These are phyloP conservation scores for Eumacrocentrus americanus DNA, from an alignment of 2,888 invertebrate genomes.

Conservation along the genomic window DNA sequence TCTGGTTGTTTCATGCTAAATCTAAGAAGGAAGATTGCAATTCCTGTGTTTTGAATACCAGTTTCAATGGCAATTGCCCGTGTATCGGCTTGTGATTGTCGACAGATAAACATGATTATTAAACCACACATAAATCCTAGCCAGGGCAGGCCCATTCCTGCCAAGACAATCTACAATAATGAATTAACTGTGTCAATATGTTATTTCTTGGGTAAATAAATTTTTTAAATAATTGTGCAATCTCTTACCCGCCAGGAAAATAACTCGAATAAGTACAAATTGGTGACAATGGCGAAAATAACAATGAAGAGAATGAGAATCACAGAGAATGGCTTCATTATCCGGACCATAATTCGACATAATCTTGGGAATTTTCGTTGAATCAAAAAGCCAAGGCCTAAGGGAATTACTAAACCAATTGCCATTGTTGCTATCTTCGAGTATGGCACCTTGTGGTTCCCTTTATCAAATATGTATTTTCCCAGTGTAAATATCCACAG, in stretches of 20 bases:
- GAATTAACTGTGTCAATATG: too few species aligned
- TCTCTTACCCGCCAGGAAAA: constrained; percentile 83
- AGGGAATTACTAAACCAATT: constrained; percentile 77
- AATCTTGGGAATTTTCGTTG: constrained; percentile 74
- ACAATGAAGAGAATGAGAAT: constrained; percentile 82
- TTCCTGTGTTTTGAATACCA: constrained; percentile 92
- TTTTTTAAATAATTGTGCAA: constrained; percentile 3
- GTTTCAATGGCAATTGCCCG: constrained; percentile 93
- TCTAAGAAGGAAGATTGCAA: constrained; percentile 85
- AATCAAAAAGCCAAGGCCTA: constrained; percentile 71
- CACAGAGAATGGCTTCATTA: constrained; percentile 84
- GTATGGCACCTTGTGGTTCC: constrained; percentile 79
- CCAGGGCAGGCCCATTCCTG: constrained; percentile 83
- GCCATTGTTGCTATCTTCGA: constrained; percentile 76
- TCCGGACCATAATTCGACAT: constrained; percentile 74
- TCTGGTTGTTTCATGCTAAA: constrained; percentile 84
- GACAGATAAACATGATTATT: constrained; percentile 66
- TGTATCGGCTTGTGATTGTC: constrained; percentile 71
- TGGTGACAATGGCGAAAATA: constrained; percentile 86
- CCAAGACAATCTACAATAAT: constrained; percentile 75
- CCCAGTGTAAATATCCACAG: constrained; percentile 91
- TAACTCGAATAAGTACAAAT: constrained; percentile 85
- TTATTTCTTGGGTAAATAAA: too few species aligned
- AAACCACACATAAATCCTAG: constrained; percentile 79
- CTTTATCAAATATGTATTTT: constrained; percentile 73